Percentiles rank a stretch among this genome's conserved stretches.
Evolutionary conservation across 2,113 vertebrate genomes (phyloP).

Genomic region (Microtus montanus): DNA sequence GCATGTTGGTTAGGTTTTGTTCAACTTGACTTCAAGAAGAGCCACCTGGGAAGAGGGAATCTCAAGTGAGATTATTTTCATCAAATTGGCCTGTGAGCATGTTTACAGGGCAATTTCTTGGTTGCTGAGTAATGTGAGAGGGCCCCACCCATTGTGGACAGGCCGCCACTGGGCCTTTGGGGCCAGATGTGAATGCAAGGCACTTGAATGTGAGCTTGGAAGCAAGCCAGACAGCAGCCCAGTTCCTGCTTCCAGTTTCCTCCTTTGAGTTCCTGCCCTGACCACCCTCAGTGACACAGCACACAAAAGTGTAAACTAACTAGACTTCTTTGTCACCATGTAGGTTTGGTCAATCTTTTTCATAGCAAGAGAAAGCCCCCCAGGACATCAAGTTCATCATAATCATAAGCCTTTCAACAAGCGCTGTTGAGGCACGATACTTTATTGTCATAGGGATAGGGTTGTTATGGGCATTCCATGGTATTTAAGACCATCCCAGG

Average conservation of each 20-base stretch:
- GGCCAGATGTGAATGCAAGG: too few relatives aligned
- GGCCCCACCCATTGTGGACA: too few relatives aligned
- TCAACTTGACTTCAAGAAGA: too few relatives aligned
- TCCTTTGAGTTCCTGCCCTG: not conserved
- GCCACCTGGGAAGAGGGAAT: too few relatives aligned
- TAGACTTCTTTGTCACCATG: not conserved
- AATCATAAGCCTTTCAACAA: not conserved
- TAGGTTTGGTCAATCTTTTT: not conserved
- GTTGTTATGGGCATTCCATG: not conserved
- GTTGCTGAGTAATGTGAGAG: too few relatives aligned
- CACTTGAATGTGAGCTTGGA: not conserved
- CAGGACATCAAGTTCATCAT: not conserved
- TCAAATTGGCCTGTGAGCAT: too few relatives aligned
- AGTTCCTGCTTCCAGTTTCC: not conserved
- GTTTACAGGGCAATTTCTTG: too few relatives aligned
- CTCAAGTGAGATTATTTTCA: too few relatives aligned
- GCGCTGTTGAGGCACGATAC: not conserved
- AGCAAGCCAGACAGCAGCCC: not conserved
- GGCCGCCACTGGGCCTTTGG: too few relatives aligned
- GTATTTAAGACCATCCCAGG: not conserved
- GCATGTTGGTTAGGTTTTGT: too few relatives aligned
- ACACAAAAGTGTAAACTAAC: not conserved
- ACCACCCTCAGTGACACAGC: not conserved
- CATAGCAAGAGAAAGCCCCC: not conserved
- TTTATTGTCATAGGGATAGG: not conserved